Evolutionary conservation across 2,113 vertebrate species (phyloP), one percentile per base, ranked within the genome.

Genomic region (Monopterus albus): DNA sequence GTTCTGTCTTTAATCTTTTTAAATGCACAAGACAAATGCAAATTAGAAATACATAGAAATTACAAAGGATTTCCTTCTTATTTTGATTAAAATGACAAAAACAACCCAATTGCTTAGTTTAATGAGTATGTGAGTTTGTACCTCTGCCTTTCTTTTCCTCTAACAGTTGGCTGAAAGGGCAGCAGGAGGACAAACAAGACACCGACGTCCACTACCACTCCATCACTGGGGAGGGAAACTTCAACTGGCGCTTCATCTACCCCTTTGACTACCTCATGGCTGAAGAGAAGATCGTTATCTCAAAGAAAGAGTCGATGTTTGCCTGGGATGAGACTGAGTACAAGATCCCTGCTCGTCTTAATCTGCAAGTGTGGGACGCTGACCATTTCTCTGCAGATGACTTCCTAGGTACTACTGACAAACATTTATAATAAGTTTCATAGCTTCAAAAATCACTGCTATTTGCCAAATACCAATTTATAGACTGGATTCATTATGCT

Each of bases 291-390:
- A 99, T 99, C 0, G 95, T 99, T 86, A 98, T 99, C 92, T 99
- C 98, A 57, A 99, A 96, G 89, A 99, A 98, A 77, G 98, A 98
- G 88, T 99, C 97, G 70, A 96, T 99, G 96, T 99, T 99, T 81
- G 98, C 98, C 36, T 99, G 98, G 98, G 98, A 99, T 0, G 97
- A 99, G 91, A 99, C 98, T 0, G 96, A 99, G 72, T 99, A 99
- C 91, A 99, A 99, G 92, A 99, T 98, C 78, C 98, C 98, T 0
- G 95, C 97, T 0, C 94, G 98, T 7, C 96, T 99, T 42, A 98
- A 96, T 1, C 91, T 99, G 71, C 98, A 99, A 93, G 97, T 99
- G 84, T 99, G 97, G 98, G 98, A 99, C 0, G 97, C 98, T 0
- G 98, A 99, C 78, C 97, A 99, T 87, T 99, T 99, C 92, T 99